phyloP scores from a whole-genome alignment of 1,140 invertebrate species.

The Drosophila tsacasi region DNA sequence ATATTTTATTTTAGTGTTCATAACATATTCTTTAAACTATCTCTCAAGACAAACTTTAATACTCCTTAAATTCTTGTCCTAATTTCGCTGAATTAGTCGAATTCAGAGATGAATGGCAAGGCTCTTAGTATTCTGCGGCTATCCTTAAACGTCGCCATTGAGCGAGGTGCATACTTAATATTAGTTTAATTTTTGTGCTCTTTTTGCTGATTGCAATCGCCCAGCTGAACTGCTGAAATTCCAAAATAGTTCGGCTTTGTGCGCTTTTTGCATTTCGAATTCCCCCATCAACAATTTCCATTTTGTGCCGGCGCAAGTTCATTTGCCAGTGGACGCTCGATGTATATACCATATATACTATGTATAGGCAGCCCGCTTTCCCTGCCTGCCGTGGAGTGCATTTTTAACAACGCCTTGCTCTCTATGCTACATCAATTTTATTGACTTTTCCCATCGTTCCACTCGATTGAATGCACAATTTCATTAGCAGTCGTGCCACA shows the following conservation, averaged over 20 bases:
- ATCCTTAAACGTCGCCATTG: slow-evolving; percentile 19
- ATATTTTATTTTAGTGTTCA: background rate
- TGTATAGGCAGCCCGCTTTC: background rate
- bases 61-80: background rate
- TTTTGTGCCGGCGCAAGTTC: slow-evolving; percentile 54
- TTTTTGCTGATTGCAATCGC: slow-evolving; percentile 40
- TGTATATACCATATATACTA: slow-evolving; percentile 6
- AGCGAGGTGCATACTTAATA: slow-evolving; percentile 63
- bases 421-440: slow-evolving; percentile 84
- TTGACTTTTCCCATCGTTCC: slow-evolving; percentile 85
- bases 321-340: slow-evolving; percentile 51
- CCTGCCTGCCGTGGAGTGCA: slow-evolving; percentile 10
- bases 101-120: background rate
- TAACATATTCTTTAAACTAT: background rate
- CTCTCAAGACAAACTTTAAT: background rate
- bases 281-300: slow-evolving; percentile 62
- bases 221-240: slow-evolving; percentile 35
- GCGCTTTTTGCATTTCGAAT: slow-evolving; percentile 58
- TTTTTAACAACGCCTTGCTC: slow-evolving; percentile 48
- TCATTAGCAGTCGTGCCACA: slow-evolving; percentile 82
- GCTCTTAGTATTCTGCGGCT: slow-evolving; percentile 3
- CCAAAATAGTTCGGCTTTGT: slow-evolving; percentile 53
- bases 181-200: slow-evolving; percentile 51
- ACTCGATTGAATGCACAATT: slow-evolving; percentile 85
- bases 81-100: background rate